Base-by-base conservation (phyloP, 1,140 invertebrate species). In the Bombyx mori region DNA sequence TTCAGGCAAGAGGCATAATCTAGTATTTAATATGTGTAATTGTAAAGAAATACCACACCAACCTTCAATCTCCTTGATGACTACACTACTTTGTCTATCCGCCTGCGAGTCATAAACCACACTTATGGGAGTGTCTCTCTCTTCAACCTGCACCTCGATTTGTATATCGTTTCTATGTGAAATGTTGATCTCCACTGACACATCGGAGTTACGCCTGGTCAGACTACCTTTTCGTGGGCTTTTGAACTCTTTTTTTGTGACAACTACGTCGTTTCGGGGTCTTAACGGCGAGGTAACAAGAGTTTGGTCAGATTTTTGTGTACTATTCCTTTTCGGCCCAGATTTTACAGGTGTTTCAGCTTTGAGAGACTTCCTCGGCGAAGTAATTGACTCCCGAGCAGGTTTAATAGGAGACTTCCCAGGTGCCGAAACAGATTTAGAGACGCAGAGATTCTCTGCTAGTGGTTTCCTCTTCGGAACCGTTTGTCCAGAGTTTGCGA, bases 141-240 rank as follows among this genome's bases (percentile, higher is more conserved):
- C 86, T 51, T 89, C 87, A 0, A 89, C 84, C 61, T 89, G 86
- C 0, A 88, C 85, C 65, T 88, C 84, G 44, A 88, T 87, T 57
- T 88, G 83, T 35, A 88, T 86, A 51, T 88, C 84, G 65, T 88
- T 84, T 56, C 83, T 71, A 58, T 88, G 87, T 6, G 84, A 81
- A 60, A 88, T 88, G 42, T 88, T 88, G 7, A 88, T 88, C 62
- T 88, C 83, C 7, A 88, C 82, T 0, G 87, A 86, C 8, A 88
- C 79, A 56, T 86, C 83, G 2, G 83, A 87, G 58, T 83, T 82
- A 8, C 80, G 68, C 49, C 72, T 65, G 8, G 61, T 71, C 12
- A 76, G 47, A 55, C 77, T 79, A n/a, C 69, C 64, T 52, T 62
- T 64, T 64, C 75, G 71, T 26, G 77, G 72, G 57, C 76, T 80